A percentile compares a stretch with the other conserved stretches of the same genome.
phyloP scores from a whole-genome alignment of 2,113 vertebrate species.

The Hypocryptadius cinnamomeus region DNA sequence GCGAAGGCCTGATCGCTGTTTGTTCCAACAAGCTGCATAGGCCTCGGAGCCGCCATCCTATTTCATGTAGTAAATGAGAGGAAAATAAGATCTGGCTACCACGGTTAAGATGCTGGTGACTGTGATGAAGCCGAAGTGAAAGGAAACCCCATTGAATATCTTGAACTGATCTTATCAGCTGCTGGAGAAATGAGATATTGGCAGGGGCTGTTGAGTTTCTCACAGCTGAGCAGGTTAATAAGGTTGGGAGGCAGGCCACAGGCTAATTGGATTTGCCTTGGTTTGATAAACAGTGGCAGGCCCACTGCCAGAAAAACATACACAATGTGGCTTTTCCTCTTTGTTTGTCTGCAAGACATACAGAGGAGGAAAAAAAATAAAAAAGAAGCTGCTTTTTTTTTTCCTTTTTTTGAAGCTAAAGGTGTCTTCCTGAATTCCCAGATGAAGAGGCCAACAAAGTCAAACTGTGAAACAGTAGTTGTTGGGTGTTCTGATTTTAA shows the following conservation, averaged over 20 bases:
- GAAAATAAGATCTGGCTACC: conserved; percentile 72
- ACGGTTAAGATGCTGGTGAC: conserved; percentile 72
- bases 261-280: conserved; percentile 97
- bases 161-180: conserved; percentile 92
- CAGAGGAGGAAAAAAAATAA: not conserved
- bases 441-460: conserved; percentile 26
- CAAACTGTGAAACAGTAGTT: conserved; percentile 64
- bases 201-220: conserved; percentile 87
- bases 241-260: conserved; percentile 88
- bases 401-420: not conserved
- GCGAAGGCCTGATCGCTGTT: conserved; percentile 74
- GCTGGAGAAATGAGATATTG: conserved; percentile 96
- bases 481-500: conserved; percentile 79
- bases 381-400: not conserved
- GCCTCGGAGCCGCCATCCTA: conserved; percentile 77
- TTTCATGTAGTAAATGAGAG: conserved; percentile 74
- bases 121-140: conserved; percentile 80
- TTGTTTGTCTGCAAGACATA: conserved; percentile 55
- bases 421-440: conserved; percentile 65
- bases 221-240: conserved; percentile 94
- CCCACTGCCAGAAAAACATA: conserved; percentile 74
- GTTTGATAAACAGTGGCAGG: conserved; percentile 90
- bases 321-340: conserved; percentile 39
- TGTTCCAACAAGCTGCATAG: conserved; percentile 76
- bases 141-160: conserved; percentile 84